phyloP scores from a whole-genome alignment of 2,888 invertebrate genomes.

The Lucinisca nassula region DNA sequence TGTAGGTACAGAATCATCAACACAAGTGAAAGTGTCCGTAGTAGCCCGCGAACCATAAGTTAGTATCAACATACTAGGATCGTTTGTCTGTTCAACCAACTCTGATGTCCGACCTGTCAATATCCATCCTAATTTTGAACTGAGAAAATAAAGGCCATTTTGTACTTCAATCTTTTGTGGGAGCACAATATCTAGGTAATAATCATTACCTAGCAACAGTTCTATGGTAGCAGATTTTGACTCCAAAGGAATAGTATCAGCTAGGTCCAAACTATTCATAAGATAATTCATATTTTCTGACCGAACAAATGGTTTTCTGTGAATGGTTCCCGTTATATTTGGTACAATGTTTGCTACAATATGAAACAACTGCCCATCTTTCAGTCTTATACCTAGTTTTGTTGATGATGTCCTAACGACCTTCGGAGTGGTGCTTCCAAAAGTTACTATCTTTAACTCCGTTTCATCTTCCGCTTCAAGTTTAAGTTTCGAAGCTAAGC shows the following conservation, averaged over 20 bases:
- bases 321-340: conserved; percentile 28
- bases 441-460: conserved; percentile 30
- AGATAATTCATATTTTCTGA: conserved; percentile 19
- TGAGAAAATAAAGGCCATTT: conserved; percentile 20
- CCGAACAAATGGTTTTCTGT: conserved; percentile 34
- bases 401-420: conserved; percentile 3
- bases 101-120: conserved; percentile 11
- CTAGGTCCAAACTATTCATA: conserved; percentile 22
- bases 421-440: conserved; percentile 28
- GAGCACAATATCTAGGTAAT: conserved; percentile 18
- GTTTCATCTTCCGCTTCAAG: conserved; percentile 3
- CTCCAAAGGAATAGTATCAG: conserved; percentile 21
- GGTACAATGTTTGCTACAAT: conserved; percentile 38
- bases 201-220: conserved; percentile 32
- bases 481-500: not conserved
- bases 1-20: too few species aligned
- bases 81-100: not conserved
- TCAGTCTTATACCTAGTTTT: conserved; percentile 11
- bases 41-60: too few species aligned
- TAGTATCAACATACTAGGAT: conserved; percentile 6
- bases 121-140: conserved; percentile 23
- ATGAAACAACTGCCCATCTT: conserved; percentile 21
- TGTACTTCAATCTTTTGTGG: conserved; percentile 22
- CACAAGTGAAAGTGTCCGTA: too few species aligned
- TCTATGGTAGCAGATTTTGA: conserved; percentile 6